Evolutionary conservation across 2,888 invertebrate species (phyloP).

Genomic region (Apotomis turbidana): DNA sequence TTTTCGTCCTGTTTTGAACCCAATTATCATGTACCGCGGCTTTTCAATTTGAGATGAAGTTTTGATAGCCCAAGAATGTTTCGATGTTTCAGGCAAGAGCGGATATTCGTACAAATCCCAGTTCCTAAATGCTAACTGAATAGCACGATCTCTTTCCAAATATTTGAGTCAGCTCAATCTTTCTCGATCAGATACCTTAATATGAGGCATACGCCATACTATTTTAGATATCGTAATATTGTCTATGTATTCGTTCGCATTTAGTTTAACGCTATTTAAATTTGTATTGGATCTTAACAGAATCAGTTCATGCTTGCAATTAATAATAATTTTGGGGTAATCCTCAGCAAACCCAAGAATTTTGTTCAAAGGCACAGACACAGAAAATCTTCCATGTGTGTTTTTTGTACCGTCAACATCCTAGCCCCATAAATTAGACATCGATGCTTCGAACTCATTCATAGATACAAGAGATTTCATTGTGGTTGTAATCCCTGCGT

Average conservation of each 20-base stretch:
- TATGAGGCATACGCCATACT: constrained; percentile 10
- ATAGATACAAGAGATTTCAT: constrained; percentile 14
- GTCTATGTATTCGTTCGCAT: constrained; percentile 4
- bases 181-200: constrained; percentile 1
- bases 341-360: constrained; percentile 2
- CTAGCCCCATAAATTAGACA: constrained; percentile 7
- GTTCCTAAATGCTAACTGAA: constrained; percentile 51
- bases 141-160: constrained; percentile 51
- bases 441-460: not conserved
- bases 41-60: constrained; percentile 57
- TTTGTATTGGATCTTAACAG: not conserved
- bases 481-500: not conserved
- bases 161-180: constrained; percentile 6
- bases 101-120: constrained; percentile 63
- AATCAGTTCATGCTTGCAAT: constrained; percentile 1
- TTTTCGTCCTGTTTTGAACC: constrained; percentile 10
- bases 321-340: not conserved
- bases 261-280: constrained; percentile 4
- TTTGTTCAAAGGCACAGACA: constrained; percentile 9
- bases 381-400: constrained; percentile 1
- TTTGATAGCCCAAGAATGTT: constrained; percentile 55
- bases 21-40: constrained; percentile 55
- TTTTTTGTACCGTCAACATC: constrained; percentile 2
- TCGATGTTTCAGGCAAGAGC: constrained; percentile 50
- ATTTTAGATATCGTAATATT: not conserved